Base-by-base conservation (phyloP, 2,113 vertebrate genomes). In the Hoplias malabaricus region DNA sequence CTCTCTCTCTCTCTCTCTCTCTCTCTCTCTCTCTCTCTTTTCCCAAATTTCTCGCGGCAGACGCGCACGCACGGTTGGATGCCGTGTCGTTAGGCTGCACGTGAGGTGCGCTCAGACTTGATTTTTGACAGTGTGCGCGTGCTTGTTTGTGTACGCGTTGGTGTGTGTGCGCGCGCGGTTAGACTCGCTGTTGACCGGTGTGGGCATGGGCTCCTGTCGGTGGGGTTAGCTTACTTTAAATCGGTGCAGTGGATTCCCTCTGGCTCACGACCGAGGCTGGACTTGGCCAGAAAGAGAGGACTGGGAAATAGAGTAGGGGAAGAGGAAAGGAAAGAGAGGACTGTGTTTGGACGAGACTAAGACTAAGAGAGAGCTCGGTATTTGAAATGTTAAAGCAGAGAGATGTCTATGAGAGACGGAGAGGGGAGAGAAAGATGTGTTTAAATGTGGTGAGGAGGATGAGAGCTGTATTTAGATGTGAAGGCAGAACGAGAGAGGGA, bases 11-110 rank as follows among this genome's bases (percentile, higher is more conserved):
- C n/a, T n/a, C n/a, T n/a, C n/a, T n/a, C n/a, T n/a, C n/a, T n/a
- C 80, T 8, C 62, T 31, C 72, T 8, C 46, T n/a, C 57, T n/a
- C 73, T 29, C 46, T 23, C 36, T 13, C 42, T n/a, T n/a, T n/a
- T n/a, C n/a, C n/a, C n/a, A n/a, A 36, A 50, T 43, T 40, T 42
- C 66, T 50, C 74, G 10, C 42, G 29, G 57, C 78, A 31, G 46
- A 23, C 71, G 73, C 23, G 61, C 78, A 75, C 54, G 42, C 75
- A 82, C 77, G 88, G 5, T 10, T 69, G 69, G 88, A 90, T 90
- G 87, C 84, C 78, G 86, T 77, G 80, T 86, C 83, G 75, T 87
- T 91, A 90, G 85, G 84, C 88, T 89, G 87, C 87, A 89, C 85
- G 80, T 88, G 87, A 93, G 89, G 90, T 90, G 89, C 88, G n/a